Conservation (phyloP, 2,113 vertebrate genomes). For the Eublepharis macularius region DNA sequence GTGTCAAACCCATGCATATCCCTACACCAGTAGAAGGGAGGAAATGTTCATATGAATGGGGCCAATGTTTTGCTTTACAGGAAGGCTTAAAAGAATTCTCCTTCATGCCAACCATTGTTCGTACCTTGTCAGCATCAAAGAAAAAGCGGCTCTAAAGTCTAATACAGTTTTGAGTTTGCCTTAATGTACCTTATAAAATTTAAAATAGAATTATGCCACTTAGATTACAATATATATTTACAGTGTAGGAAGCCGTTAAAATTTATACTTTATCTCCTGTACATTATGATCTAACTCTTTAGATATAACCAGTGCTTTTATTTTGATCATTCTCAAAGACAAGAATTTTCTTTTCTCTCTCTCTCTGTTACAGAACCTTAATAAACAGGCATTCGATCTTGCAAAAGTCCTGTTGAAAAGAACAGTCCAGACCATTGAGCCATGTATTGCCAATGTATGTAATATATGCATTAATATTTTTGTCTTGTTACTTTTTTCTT, state of each 20-base stretch:
- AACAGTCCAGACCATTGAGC: conserved; percentile 97
- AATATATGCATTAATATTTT: conserved; percentile 19
- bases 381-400: conserved; percentile 98
- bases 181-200: no score
- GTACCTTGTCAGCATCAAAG: neutral
- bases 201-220: no score
- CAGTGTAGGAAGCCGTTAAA: neutral
- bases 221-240: no score
- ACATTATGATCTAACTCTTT: neutral
- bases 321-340: neutral
- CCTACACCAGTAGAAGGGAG: neutral
- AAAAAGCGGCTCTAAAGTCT: no score
- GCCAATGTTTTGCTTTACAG: neutral
- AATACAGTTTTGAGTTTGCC: no score
- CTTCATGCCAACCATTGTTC: no score
- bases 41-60: neutral
- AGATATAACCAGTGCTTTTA: neutral
- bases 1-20: neutral
- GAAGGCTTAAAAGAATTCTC: neutral
- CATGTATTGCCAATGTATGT: conserved; percentile 96
- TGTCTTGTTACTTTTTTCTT: conserved; percentile 1
- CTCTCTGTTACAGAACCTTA: conserved; percentile 88
- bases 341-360: neutral
- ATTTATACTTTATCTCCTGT: neutral
- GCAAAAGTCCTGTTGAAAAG: conserved; percentile 96